Evolutionary conservation across 2,888 invertebrate species (phyloP), one percentile per base, ranked within the genome.

Genomic region (Empis stercorea): DNA sequence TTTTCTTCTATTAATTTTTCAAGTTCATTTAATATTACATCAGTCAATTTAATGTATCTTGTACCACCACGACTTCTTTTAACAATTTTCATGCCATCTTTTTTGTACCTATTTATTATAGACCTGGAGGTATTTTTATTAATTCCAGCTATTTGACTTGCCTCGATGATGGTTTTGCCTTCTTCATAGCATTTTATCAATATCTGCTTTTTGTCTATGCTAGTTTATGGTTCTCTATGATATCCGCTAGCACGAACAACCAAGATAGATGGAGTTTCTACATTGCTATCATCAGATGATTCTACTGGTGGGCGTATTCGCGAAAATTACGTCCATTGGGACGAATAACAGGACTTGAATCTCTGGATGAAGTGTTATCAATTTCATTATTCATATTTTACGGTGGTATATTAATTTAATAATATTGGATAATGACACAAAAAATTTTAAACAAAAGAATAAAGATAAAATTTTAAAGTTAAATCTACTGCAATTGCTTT

Each of bases 31-130:
- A 43, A 43, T 43, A 43, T 32, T 43, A 16, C 43, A 43, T 13
- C 30, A 30, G 32, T 16, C 34, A 43, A 43, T 34, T 43, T 43
- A 14, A 43, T 32, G 11, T 14, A 17, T 43, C 43, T 43, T 32
- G 32, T 43, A 43, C 32, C 43, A 34, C 32, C 34, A 15, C 43
- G 43, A 43, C 15, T 43, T 43, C 30, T 43, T 43, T 32, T 43
- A 43, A 43, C 43, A 43, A 43, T 32, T 43, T 30, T 43, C 11
- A 30, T 32, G 14, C 32, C 32, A 43, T 32, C 43, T 43, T 32
- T 43, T 43, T 43, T 43, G 43, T 43, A 43, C 10, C 32, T 30
- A 17, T 43, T 43, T 43, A 43, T 43, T 43, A 43, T 43, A 32
- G 17, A 43, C 34, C 17, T 32, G 32, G 32, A 34, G 16, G 34